These are phyloP conservation scores for Platerodrilus igneus DNA, from an alignment of 2,888 invertebrate species.

Conservation along the genomic window DNA sequence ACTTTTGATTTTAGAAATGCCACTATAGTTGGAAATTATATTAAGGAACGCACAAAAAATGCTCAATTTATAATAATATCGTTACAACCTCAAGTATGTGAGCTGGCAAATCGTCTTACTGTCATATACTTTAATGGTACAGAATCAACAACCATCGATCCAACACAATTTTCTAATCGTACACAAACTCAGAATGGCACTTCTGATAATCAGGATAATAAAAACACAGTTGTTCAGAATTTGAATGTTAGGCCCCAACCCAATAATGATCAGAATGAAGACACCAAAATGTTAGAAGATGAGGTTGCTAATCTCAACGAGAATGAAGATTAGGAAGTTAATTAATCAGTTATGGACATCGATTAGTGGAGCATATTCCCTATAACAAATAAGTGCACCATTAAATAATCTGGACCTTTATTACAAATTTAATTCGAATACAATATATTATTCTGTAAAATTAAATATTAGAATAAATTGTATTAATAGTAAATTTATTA, in stretches of 20 bases:
- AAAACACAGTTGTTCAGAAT: background rate
- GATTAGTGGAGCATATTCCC: too few relatives aligned
- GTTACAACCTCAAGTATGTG: constrained; percentile 95
- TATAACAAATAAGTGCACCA: too few relatives aligned
- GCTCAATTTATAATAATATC: constrained; percentile 99
- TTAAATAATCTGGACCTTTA: too few relatives aligned
- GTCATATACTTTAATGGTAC: constrained; percentile 93
- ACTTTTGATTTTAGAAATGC: constrained; percentile 98
- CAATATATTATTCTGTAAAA: too few relatives aligned
- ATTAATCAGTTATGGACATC: too few relatives aligned
- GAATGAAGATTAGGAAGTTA: too few relatives aligned
- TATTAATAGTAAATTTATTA: too few relatives aligned
- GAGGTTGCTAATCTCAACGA: too few relatives aligned
- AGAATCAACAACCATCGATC: constrained; percentile 64
- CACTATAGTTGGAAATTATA: constrained; percentile 95
- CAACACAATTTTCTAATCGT: constrained; percentile 31
- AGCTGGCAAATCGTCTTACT: constrained; percentile 83
- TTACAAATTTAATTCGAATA: too few relatives aligned
- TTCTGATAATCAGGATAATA: background rate
- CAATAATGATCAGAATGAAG: background rate
- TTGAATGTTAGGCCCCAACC: background rate
- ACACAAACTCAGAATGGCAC: too few relatives aligned
- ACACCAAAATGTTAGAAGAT: background rate
- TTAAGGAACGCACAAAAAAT: constrained; percentile 87
- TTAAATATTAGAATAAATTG: too few relatives aligned